phyloP scores from a whole-genome alignment of 2,797 vertebrate genomes.

The Simalia tracyae region DNA sequence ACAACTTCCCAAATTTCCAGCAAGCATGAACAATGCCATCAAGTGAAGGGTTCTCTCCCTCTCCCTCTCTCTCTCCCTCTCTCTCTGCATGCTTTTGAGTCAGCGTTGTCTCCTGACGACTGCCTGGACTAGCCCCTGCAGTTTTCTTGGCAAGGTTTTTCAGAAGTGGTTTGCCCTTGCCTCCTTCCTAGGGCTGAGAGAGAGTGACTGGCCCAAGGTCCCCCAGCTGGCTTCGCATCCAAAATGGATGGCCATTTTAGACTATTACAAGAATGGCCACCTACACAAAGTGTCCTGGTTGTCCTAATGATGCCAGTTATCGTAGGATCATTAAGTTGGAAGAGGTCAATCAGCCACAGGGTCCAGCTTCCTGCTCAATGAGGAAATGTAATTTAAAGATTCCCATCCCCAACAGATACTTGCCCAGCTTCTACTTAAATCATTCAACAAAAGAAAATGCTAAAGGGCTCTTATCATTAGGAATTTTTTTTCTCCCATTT shows the following conservation, averaged over 20 bases:
- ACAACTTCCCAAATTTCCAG: neutral
- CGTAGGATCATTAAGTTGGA: neutral
- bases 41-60: neutral
- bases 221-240: neutral
- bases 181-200: neutral
- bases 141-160: neutral
- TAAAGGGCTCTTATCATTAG: neutral
- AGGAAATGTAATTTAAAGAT: neutral
- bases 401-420: neutral
- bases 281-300: neutral
- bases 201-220: neutral
- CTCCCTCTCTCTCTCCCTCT: too few species aligned
- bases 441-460: neutral
- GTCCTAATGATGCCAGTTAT: neutral
- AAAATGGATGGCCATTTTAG: neutral
- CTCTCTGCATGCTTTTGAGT: neutral
- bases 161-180: neutral
- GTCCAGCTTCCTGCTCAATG: neutral
- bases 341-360: neutral
- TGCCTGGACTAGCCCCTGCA: neutral
- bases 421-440: neutral
- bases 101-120: neutral
- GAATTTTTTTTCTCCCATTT: neutral
- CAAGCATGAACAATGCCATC: neutral
- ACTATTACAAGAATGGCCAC: neutral